phyloP scores from a whole-genome alignment of 2,888 invertebrate genomes.

The Diabrotica balteata region DNA sequence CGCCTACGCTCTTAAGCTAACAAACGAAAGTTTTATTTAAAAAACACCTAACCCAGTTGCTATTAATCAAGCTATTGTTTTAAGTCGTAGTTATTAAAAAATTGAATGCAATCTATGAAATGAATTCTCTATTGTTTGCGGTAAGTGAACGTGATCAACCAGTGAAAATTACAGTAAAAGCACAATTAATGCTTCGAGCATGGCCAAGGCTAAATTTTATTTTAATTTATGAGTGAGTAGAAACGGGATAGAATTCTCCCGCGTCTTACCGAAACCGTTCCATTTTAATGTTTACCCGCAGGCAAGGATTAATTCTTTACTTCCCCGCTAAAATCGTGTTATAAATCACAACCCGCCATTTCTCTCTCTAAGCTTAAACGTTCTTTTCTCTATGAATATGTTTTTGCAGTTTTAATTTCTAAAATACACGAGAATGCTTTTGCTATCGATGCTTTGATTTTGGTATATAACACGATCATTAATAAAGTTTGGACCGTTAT shows the following conservation, averaged over 20 bases:
- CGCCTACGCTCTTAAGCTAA: too few species aligned
- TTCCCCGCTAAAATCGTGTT: not conserved
- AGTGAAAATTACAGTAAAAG: slow-evolving; percentile 5
- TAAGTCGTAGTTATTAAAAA: too few species aligned
- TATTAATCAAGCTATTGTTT: too few species aligned
- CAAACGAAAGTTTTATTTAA: too few species aligned
- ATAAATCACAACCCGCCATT: not conserved
- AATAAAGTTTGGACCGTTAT: too few species aligned
- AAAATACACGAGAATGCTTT: not conserved
- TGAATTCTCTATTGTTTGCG: too few species aligned
- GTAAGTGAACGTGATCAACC: not conserved
- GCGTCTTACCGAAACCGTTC: slow-evolving; percentile 3
- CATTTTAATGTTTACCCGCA: slow-evolving; percentile 1
- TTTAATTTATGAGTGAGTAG: not conserved
- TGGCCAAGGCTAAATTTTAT: not conserved
- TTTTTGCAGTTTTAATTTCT: not conserved
- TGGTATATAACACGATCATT: too few species aligned
- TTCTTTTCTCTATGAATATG: not conserved
- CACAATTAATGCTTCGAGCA: not conserved
- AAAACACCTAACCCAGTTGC: too few species aligned
- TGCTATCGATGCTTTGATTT: too few species aligned
- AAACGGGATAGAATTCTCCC: slow-evolving; percentile 4
- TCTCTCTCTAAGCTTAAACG: not conserved
- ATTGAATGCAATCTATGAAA: too few species aligned
- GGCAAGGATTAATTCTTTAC: not conserved